Base-by-base conservation (phyloP, 2,888 invertebrate genomes). In the Callimorpha dominula region DNA sequence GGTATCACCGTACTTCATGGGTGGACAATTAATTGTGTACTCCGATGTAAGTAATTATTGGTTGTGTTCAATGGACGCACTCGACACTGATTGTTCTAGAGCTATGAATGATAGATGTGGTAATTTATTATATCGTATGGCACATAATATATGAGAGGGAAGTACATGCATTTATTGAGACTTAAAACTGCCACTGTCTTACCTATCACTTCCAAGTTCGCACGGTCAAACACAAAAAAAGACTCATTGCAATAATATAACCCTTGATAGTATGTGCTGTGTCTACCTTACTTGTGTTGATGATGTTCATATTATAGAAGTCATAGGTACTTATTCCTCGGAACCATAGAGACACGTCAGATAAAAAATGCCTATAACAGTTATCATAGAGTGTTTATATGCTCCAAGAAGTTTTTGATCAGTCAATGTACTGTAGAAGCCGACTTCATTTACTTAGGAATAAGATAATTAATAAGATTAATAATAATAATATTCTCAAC, bases 1-100 rank as follows among this genome's bases (percentile, higher is more conserved):
- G 72, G 74, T 70, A 74, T 70, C 67, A 78, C 75, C 65, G 68
- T 72, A 77, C 80, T 86, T 86, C 84, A 88, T 78, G 87, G 84
- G 84, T 87, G 87, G 87, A 80, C 81, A 81, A 84, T 78, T 87
- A 87, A 89, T 89, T 88, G 86, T 83, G 78, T 79, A 78, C 76
- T 77, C 68, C 76, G 79, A 77, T 79, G 79, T 49, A 75, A 77
- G 76, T 85, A 85, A 86, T 87, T 76, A 85, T 85, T 57, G 70
- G 69, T 52, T 70, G 66, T 75, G 71, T 71, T 68, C 66, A 60
- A 64, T 74, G 68, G 65, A 75, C 74, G 72, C 54, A 69, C 52
- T 63, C 70, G 70, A 81, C 79, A 80, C 79, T 81, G 82, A 79
- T 81, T 78, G 77, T 71, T 79, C 50, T 70, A 73, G 79, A 81